These are phyloP conservation scores for Acronicta aceris DNA, from an alignment of 2,888 invertebrate species.

Conservation along the genomic window DNA sequence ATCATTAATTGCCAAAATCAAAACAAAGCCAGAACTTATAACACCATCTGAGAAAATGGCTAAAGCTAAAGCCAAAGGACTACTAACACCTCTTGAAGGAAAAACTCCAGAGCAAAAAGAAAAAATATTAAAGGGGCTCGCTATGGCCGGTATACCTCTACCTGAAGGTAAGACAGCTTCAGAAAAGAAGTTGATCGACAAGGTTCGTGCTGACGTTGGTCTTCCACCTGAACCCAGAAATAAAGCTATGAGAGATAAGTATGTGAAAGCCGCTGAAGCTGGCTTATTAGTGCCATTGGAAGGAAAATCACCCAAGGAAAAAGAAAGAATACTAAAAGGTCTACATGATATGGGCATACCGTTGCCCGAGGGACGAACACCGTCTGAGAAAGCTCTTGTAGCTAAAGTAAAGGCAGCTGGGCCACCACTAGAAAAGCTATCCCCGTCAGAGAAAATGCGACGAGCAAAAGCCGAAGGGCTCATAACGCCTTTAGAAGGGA, in stretches of 20 bases:
- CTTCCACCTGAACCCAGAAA: constrained; percentile 31
- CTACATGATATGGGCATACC: too few relatives aligned
- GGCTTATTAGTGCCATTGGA: constrained; percentile 10
- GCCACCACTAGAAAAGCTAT: neutral
- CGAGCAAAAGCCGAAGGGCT: constrained; percentile 41
- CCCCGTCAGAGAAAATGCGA: constrained; percentile 47
- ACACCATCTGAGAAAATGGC: constrained; percentile 19
- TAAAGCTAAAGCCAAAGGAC: neutral
- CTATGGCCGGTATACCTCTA: constrained; percentile 23
- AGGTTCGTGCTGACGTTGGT: constrained; percentile 26
- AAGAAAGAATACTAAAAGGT: constrained; percentile 14
- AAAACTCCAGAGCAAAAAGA: constrained; percentile 26
- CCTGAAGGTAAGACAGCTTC: constrained; percentile 33
- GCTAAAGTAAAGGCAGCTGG: constrained; percentile 17
- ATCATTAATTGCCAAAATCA: constrained; percentile 11
- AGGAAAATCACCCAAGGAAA: constrained; percentile 22
- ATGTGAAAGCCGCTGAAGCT: neutral
- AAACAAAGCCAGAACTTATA: constrained; percentile 1
- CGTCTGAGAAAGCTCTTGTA: constrained; percentile 17
- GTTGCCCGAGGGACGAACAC: too few relatives aligned
- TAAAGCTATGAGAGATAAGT: constrained; percentile 9
- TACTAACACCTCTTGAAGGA: constrained; percentile 6
- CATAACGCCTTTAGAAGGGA: constrained; percentile 42
- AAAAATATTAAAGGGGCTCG: constrained; percentile 24
- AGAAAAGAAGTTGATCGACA: constrained; percentile 20